Percentiles rank a stretch among this genome's conserved stretches.
Conservation (phyloP, 2,888 invertebrate species). For the Leptopilina syphax region DNA sequence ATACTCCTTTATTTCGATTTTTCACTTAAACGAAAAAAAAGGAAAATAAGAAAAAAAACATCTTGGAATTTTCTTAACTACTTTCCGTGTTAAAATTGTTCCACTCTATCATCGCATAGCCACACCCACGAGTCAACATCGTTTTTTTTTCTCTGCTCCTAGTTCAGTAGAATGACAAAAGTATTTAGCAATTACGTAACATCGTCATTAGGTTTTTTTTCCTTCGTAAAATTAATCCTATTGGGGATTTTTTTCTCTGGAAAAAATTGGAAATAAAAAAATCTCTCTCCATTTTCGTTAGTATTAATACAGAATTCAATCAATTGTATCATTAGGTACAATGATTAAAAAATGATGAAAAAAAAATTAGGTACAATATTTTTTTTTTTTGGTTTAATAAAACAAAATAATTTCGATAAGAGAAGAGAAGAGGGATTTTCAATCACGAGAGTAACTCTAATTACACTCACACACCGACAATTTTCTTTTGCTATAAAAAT, state of each 20-base stretch:
- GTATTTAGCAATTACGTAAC: neutral
- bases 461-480: neutral
- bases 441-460: neutral
- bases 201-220: neutral
- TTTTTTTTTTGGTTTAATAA: too few species aligned
- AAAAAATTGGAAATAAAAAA: too few species aligned
- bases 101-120: neutral
- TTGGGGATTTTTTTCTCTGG: too few species aligned
- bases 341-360: too few species aligned
- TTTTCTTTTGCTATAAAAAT: neutral
- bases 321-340: too few species aligned
- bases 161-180: neutral
- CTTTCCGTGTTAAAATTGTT: neutral
- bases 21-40: too few species aligned
- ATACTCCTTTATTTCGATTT: too few species aligned
- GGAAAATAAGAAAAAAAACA: neutral
- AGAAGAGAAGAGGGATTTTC: neutral
- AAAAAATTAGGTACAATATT: too few species aligned
- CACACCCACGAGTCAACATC: constrained; percentile 26
- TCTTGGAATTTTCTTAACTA: neutral
- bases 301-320: too few species aligned
- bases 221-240: too few species aligned
- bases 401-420: too few species aligned
- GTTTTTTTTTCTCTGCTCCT: neutral
- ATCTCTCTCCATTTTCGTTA: too few species aligned